A percentile compares a stretch with the other conserved stretches of the same genome.
Evolutionary conservation across 2,113 vertebrate genomes (phyloP).

Genomic region (Brienomyrus longianalis): DNA sequence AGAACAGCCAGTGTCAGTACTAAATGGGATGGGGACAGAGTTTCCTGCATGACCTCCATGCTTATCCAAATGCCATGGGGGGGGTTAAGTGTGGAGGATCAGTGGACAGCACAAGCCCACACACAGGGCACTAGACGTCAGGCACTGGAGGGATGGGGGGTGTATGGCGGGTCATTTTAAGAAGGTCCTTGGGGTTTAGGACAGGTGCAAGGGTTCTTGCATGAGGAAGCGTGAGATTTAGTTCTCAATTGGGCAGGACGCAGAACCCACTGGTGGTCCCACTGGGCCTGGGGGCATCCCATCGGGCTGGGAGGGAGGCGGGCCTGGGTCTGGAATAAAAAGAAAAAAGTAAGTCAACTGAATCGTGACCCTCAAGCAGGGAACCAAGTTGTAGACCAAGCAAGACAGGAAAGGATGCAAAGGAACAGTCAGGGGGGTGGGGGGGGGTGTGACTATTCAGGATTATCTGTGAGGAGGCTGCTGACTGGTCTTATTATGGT

Average conservation of each 20-base stretch:
- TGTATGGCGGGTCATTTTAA: background rate
- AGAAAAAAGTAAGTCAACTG: background rate
- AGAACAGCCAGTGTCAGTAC: constrained; percentile 17
- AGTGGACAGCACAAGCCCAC: background rate
- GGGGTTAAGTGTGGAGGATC: background rate
- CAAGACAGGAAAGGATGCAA: background rate
- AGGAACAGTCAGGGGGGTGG: background rate
- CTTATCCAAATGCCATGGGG: background rate
- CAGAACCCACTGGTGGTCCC: constrained; percentile 53
- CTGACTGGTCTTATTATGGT: background rate
- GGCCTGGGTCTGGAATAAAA: constrained; percentile 39
- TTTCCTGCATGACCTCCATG: background rate
- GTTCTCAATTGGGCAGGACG: constrained; percentile 38
- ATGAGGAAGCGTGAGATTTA: background rate
- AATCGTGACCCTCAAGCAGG: background rate
- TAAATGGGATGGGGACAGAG: background rate
- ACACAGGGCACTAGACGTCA: constrained; percentile 1
- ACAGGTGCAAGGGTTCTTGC: background rate
- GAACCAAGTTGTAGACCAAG: background rate
- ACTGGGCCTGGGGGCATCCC: constrained; percentile 65
- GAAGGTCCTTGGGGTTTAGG: background rate
- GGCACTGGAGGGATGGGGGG: background rate
- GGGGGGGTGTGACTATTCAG: background rate
- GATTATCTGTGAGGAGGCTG: background rate
- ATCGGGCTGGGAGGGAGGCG: constrained; percentile 61